Percentiles rank a stretch among this genome's conserved stretches.
These are phyloP conservation scores for Ceratina japonica DNA, from an alignment of 1,140 invertebrate genomes.

Conservation along the genomic window DNA sequence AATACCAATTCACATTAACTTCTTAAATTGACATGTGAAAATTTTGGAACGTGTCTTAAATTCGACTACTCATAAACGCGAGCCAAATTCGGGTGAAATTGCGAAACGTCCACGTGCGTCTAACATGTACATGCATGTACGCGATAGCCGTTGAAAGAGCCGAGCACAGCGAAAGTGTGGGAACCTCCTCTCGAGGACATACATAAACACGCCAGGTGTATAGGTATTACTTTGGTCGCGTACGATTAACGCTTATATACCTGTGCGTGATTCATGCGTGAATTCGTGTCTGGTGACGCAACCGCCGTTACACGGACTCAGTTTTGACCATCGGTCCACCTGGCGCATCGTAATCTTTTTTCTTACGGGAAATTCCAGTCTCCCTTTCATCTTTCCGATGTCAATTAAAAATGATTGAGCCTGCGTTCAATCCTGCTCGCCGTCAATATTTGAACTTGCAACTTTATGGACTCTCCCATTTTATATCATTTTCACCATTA, in stretches of 20 bases:
- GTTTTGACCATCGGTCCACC: not conserved
- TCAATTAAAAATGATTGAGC: no score
- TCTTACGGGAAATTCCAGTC: not conserved
- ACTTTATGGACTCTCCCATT: no score
- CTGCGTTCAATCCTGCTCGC: no score
- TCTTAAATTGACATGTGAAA: not conserved
- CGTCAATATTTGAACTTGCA: no score
- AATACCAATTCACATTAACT: no score
- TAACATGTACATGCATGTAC: not conserved
- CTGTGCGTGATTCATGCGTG: conserved; percentile 66
- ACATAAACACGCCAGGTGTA: conserved; percentile 42
- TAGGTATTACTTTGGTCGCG: conserved; percentile 28
- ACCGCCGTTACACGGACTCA: conserved; percentile 22
- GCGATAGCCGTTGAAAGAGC: conserved; percentile 40
- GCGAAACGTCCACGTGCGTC: conserved; percentile 25
- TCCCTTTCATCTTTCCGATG: not conserved
- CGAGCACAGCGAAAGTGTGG: conserved; percentile 71
- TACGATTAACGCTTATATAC: conserved; percentile 30
- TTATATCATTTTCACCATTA: no score
- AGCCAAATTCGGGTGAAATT: conserved; percentile 8
- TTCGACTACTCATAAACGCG: no score
- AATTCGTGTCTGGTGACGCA: conserved; percentile 62
- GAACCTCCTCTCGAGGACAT: conserved; percentile 57
- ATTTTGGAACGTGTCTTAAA: not conserved
- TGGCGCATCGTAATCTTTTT: not conserved